Base-by-base conservation (phyloP, 2,888 invertebrate genomes). In the Chloroclystis v-ata region DNA sequence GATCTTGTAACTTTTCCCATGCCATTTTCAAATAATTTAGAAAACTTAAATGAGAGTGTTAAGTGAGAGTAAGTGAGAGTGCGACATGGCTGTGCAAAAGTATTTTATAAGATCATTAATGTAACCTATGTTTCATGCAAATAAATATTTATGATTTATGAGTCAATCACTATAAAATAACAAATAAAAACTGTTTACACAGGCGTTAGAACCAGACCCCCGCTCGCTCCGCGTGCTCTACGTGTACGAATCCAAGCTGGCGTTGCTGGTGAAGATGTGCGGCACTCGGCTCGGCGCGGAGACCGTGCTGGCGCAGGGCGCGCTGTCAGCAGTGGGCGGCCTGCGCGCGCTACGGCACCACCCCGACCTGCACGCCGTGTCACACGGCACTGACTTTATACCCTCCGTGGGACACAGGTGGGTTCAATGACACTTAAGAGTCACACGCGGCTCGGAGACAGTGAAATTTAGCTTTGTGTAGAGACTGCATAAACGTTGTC, bases 171-270 rank as follows among this genome's bases (percentile, higher is more conserved):
- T 9, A 3, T 3, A 1, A 4, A 6, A 25, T 26, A 11, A 6
- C 5, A 24, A 8, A 26, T 4, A 24, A 12, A 20, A 9, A 5
- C 7, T 37, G 3, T 9, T 12, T 16, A 13, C 10, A 5, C 69
- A 86, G 69, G 89, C 93, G n/a, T 66, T 95, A 33, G 92, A 92
- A 60, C 90, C 90, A 9, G 89, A 86, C 54, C 92, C 93, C 0
- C 90, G 90, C 38, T 92, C 91, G 1, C 86, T 97, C 32, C 91
- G 94, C 45, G 92, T 93, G 0, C 79, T 97, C 0, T 97, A 95
- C 82, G 91, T 96, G 10, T 97, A 95, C 79, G 95, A 96, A 75
- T 93, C 96, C 0, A 95, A 95, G 83, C 93, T 97, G 92, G 91
- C 94, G 28, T 89, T 95, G 57, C 86, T 96, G 11, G 89, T 91